phyloP scores from a whole-genome alignment of 2,797 vertebrate species.

The Catostomus latipinnis region DNA sequence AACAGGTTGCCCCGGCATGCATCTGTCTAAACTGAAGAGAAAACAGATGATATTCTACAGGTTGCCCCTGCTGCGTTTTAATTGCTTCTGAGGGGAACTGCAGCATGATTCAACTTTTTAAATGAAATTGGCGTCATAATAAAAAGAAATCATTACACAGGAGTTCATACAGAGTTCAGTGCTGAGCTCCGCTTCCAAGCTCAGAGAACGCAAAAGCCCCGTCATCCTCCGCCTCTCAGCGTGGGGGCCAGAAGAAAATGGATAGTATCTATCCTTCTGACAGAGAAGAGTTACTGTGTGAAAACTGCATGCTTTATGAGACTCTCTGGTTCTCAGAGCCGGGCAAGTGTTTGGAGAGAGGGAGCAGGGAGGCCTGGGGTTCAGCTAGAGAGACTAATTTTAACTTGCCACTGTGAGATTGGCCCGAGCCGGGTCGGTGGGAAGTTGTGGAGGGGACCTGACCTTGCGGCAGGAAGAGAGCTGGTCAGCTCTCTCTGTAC shows the following conservation, averaged over 20 bases:
- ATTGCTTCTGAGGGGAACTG: conserved; percentile 57
- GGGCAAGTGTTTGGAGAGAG: conserved; percentile 27
- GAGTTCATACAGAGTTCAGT: conserved; percentile 67
- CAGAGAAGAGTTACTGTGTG: conserved; percentile 77
- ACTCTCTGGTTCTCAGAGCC: conserved; percentile 75
- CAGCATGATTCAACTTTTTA: conserved; percentile 60
- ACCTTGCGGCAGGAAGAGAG: conserved; percentile 92
- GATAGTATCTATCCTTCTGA: conserved; percentile 58
- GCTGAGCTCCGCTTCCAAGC: conserved; percentile 53
- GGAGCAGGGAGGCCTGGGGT: conserved; percentile 52
- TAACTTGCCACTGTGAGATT: conserved; percentile 83
- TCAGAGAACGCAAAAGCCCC: conserved; percentile 43
- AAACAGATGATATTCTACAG: conserved; percentile 49
- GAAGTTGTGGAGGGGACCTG: conserved; percentile 94
- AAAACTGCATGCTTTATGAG: conserved; percentile 68
- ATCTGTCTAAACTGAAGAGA: conserved; percentile 54
- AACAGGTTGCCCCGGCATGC: conserved; percentile 53
- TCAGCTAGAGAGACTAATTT: conserved; percentile 88
- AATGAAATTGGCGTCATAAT: conserved; percentile 64
- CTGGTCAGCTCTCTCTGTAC: conserved; percentile 77
- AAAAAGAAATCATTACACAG: conserved; percentile 48
- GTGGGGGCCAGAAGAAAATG: conserved; percentile 56
- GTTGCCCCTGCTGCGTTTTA: conserved; percentile 59
- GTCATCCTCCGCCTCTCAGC: conserved; percentile 50
- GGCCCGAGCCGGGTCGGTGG: conserved; percentile 78